Percentiles rank a stretch among this genome's conserved stretches.
Evolutionary conservation across 2,888 invertebrate species (phyloP).

Genomic region (Notodonta dromedarius): DNA sequence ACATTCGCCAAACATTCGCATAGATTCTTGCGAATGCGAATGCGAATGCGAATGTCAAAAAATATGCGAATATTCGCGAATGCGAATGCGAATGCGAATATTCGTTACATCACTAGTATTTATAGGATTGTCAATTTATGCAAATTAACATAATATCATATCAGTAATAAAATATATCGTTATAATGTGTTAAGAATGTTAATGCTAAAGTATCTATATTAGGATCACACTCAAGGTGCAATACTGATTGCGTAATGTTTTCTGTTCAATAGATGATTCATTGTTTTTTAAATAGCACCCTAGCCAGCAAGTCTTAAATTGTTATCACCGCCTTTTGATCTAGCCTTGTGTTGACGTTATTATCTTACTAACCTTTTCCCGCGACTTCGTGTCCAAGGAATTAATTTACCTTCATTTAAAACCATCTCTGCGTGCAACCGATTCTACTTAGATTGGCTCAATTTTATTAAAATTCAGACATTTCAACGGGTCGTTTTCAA

Average conservation of each 20-base stretch:
- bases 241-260: neutral
- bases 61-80: too few relatives aligned
- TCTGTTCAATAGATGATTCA: neutral
- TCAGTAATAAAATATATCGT: neutral
- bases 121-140: too few relatives aligned
- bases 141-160: neutral
- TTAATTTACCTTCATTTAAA: too few relatives aligned
- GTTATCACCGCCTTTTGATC: conserved; percentile 1
- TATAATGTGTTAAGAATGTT: conserved; percentile 13
- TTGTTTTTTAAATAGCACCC: neutral
- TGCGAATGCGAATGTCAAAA: too few relatives aligned
- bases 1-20: too few relatives aligned
- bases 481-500: too few relatives aligned
- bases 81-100: too few relatives aligned
- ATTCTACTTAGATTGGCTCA: too few relatives aligned
- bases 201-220: neutral
- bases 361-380: neutral
- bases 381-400: neutral
- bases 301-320: neutral
- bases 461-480: too few relatives aligned
- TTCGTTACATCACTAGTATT: too few relatives aligned
- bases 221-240: neutral
- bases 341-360: conserved; percentile 1
- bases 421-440: too few relatives aligned
- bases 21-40: too few relatives aligned